Conservation (phyloP, 2,113 vertebrate genomes). For the Gavialis gangeticus region DNA sequence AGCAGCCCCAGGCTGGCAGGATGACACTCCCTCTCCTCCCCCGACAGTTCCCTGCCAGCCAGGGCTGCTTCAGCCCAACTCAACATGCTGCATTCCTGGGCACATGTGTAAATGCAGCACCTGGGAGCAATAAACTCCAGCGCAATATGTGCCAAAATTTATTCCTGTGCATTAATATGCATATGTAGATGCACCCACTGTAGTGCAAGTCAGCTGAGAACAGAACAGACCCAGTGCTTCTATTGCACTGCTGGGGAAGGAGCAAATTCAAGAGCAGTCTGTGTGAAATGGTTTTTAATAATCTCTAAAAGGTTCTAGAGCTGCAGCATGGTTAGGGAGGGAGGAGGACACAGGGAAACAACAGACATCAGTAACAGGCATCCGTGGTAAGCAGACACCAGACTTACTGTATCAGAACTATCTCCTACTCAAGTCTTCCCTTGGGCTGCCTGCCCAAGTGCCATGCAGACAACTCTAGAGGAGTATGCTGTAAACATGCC, state of each 20-base stretch:
- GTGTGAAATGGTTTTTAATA: background rate
- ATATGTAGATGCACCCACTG: background rate
- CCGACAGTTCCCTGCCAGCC: too few relatives aligned
- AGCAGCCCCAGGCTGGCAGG: too few relatives aligned
- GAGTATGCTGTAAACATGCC: background rate
- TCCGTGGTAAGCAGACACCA: background rate
- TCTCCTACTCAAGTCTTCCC: background rate
- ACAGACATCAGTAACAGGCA: too few relatives aligned
- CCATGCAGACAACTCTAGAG: background rate
- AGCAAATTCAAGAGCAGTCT: background rate
- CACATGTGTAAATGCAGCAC: too few relatives aligned
- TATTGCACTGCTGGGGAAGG: background rate
- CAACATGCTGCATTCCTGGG: too few relatives aligned
- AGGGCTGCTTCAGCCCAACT: too few relatives aligned
- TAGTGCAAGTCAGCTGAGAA: background rate
- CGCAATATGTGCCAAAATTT: too few relatives aligned
- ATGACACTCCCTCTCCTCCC: too few relatives aligned
- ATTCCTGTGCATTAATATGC: too few relatives aligned
- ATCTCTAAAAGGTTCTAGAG: background rate
- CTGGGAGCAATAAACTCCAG: too few relatives aligned
- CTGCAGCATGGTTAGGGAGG: background rate
- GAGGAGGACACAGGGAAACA: background rate
- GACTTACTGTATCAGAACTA: background rate
- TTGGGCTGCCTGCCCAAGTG: background rate
- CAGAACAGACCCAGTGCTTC: background rate